Percentiles rank a stretch among this genome's conserved stretches.
Evolutionary conservation across 2,797 vertebrate species (phyloP).

Genomic region (Epinephelus coioides): DNA sequence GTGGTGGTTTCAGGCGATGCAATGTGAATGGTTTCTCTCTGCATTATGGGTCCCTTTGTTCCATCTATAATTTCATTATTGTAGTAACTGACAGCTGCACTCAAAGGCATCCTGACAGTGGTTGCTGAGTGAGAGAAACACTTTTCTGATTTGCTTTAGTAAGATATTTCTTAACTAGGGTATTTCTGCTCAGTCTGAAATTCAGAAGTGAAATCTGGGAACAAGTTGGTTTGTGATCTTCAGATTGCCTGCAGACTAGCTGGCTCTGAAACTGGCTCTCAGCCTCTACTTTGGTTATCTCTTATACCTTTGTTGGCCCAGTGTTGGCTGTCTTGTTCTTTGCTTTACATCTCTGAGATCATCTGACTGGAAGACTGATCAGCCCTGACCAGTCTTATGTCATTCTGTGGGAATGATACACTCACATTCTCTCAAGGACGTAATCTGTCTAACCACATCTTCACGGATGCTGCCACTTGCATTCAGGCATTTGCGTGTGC

Average conservation of each 20-base stretch:
- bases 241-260: background rate
- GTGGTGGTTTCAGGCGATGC: background rate
- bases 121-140: background rate
- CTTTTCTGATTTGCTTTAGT: slow-evolving; percentile 7
- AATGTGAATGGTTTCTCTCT: slow-evolving; percentile 6
- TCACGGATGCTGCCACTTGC: slow-evolving; percentile 28
- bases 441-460: slow-evolving; percentile 36
- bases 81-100: slow-evolving; percentile 3
- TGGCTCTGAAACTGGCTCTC: background rate
- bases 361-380: slow-evolving; percentile 20
- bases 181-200: slow-evolving; percentile 2
- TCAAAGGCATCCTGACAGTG: background rate
- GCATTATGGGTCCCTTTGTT: slow-evolving; percentile 13
- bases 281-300: background rate
- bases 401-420: background rate
- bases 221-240: background rate
- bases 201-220: slow-evolving; percentile 3
- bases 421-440: slow-evolving; percentile 4
- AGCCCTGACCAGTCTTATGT: slow-evolving; percentile 14
- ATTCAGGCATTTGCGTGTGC: slow-evolving; percentile 15
- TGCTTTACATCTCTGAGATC: slow-evolving; percentile 20
- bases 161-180: background rate
- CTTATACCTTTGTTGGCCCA: slow-evolving; percentile 7
- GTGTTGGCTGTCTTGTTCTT: background rate
- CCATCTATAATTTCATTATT: background rate